These are phyloP conservation scores for Loxodonta africana DNA, from an alignment of 2,113 vertebrate genomes.

Conservation along the genomic window DNA sequence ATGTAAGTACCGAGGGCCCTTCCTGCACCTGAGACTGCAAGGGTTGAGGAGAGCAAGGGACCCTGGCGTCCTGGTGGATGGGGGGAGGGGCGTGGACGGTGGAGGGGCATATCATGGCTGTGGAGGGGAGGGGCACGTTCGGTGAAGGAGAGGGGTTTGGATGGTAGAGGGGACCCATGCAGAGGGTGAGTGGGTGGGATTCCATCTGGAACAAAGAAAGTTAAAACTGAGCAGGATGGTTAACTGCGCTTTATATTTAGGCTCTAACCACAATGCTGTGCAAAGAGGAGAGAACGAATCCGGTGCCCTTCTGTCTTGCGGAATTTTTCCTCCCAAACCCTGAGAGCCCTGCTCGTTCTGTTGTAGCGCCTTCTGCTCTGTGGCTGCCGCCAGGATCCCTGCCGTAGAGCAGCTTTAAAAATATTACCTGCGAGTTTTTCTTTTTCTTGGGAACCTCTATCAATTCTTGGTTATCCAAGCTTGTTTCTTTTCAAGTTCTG, in stretches of 20 bases:
- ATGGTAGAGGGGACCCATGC: too few species aligned
- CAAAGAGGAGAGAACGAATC: fast-evolving
- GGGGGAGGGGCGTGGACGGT: neutral
- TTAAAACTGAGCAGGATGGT: too few species aligned
- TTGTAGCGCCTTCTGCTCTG: neutral
- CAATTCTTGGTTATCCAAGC: fast-evolving
- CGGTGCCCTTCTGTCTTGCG: neutral
- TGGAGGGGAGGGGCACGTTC: too few species aligned
- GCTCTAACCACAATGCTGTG: fast-evolving
- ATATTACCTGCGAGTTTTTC: fast-evolving
- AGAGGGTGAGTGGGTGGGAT: too few species aligned
- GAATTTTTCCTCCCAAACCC: too few species aligned
- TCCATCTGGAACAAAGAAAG: too few species aligned
- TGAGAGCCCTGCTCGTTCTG: fast-evolving
- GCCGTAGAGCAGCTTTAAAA: fast-evolving
- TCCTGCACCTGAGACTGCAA: fast-evolving
- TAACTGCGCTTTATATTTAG: neutral
- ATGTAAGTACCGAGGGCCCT: constrained; percentile 87
- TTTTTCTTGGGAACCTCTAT: neutral
- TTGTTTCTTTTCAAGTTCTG: neutral
- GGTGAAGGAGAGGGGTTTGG: too few species aligned
- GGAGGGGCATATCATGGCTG: too few species aligned
- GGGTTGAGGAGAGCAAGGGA: neutral
- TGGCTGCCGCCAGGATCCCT: neutral
- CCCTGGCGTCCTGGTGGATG: fast-evolving